These are phyloP conservation scores for Himalopsyche tibetana DNA, from an alignment of 2,888 invertebrate genomes.

Conservation along the genomic window DNA sequence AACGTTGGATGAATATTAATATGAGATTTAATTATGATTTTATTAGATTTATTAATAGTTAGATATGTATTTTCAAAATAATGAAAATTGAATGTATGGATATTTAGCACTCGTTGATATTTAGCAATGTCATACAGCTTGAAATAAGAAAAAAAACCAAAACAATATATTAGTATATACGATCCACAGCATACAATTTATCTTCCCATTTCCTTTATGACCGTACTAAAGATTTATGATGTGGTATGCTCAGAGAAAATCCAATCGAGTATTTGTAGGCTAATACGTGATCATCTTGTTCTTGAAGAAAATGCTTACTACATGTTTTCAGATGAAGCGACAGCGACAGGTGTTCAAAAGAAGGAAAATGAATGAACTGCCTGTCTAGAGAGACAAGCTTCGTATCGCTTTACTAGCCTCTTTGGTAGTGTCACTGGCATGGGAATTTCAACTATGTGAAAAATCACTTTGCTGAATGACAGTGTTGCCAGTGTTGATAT, in stretches of 20 bases:
- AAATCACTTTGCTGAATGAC: background rate
- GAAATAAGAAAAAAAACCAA: no score
- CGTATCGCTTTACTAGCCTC: constrained; percentile 10
- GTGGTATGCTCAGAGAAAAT: background rate
- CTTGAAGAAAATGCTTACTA: background rate
- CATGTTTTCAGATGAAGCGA: background rate
- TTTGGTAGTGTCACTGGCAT: background rate
- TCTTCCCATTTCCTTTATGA: background rate
- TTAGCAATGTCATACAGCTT: no score
- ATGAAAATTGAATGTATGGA: no score
- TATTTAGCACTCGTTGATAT: no score
- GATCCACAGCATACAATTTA: background rate
- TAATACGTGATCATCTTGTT: constrained; percentile 30
- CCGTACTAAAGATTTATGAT: background rate
- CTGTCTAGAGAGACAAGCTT: constrained; percentile 26
- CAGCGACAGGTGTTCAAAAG: constrained; percentile 21
- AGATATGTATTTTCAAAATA: no score
- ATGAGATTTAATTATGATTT: no score
- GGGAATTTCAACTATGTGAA: background rate
- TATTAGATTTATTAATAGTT: no score
- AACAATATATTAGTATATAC: no score
- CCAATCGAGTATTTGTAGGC: constrained; percentile 11
- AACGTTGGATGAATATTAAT: no score
- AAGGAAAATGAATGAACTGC: constrained; percentile 14
- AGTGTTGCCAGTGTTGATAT: no score